Percentiles rank a stretch among this genome's conserved stretches.
These are phyloP conservation scores for Characodon lateralis DNA, from an alignment of 2,797 vertebrate genomes.

Conservation along the genomic window DNA sequence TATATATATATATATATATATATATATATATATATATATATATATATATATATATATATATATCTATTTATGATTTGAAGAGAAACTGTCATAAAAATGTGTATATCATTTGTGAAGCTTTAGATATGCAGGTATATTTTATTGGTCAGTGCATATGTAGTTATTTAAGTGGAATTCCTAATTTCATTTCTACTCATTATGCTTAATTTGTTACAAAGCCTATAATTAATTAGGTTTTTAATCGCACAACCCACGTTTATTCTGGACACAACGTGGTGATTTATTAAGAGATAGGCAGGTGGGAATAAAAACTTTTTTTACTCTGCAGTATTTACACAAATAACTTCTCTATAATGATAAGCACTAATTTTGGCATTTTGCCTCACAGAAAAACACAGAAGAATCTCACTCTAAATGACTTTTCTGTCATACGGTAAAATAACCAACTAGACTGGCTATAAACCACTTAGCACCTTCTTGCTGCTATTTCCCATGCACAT, in stretches of 20 bases:
- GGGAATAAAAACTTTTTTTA: background rate
- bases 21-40: no score
- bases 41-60: no score
- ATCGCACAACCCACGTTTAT: background rate
- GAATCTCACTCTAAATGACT: conserved; percentile 41
- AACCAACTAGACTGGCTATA: conserved; percentile 58
- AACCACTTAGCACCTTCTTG: conserved; percentile 77
- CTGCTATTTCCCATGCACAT: conserved; percentile 52
- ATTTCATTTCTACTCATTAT: no score
- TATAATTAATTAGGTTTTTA: no score
- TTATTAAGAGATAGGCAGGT: background rate
- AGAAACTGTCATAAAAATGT: no score
- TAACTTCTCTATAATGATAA: conserved; percentile 25
- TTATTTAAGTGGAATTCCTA: no score
- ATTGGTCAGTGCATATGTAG: no score
- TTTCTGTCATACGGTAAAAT: conserved; percentile 52
- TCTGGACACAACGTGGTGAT: background rate
- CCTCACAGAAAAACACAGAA: conserved; percentile 1
- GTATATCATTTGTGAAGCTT: no score
- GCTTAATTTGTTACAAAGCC: no score
- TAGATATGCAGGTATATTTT: no score
- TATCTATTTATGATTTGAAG: no score
- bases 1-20: no score
- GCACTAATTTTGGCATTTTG: conserved; percentile 11
- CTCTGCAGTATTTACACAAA: background rate